Conservation (phyloP, 2,797 vertebrate genomes). For the Poeciliopsis infans region DNA sequence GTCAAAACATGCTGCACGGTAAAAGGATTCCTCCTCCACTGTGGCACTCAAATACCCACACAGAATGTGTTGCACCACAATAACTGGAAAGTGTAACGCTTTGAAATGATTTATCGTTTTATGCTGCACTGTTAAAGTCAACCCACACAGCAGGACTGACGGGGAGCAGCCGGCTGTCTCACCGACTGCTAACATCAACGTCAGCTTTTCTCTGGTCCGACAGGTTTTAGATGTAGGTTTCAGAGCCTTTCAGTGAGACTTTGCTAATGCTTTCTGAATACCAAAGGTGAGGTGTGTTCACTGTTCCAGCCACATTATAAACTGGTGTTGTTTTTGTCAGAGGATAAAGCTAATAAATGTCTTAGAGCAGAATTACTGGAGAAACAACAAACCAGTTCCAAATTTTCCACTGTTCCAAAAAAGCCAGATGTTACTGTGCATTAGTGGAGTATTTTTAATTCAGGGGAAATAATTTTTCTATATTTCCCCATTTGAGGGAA, state of each 20-base stretch:
- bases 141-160: background rate
- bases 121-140: background rate
- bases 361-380: background rate
- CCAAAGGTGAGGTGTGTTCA: background rate
- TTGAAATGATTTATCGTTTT: background rate
- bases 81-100: background rate
- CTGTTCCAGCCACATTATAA: background rate
- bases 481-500: constrained; percentile 2
- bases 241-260: background rate
- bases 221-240: background rate
- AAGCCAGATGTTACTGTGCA: background rate
- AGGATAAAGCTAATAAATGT: background rate
- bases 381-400: background rate
- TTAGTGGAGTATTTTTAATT: background rate
- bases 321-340: background rate
- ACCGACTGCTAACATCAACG: background rate
- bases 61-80: background rate
- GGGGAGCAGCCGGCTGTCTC: background rate
- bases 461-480: background rate
- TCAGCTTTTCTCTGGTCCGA: background rate
- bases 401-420: background rate
- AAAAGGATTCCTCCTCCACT: background rate
- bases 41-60: background rate
- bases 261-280: background rate
- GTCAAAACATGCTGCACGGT: background rate